Evolutionary conservation across 2,113 vertebrate species (phyloP).

Genomic region (Noctilio leporinus): DNA sequence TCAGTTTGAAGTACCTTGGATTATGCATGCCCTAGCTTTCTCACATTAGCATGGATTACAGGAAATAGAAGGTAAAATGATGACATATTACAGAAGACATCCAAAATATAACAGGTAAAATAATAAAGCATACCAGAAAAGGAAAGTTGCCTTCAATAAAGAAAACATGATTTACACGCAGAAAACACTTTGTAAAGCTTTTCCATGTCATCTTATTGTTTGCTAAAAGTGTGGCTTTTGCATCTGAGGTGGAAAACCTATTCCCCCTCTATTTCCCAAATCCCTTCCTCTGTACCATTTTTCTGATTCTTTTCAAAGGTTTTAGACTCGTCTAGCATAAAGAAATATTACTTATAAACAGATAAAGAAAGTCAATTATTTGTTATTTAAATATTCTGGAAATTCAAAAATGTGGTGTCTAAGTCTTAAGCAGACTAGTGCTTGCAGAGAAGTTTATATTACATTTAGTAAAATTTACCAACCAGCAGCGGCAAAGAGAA

Average conservation of each 20-base stretch:
- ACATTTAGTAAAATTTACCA: constrained; percentile 12
- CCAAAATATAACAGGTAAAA: background rate
- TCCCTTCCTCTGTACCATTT: background rate
- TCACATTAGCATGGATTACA: background rate
- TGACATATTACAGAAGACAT: background rate
- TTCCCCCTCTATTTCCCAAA: background rate
- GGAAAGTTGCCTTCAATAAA: background rate
- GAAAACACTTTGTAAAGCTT: background rate
- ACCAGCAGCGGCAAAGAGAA: background rate
- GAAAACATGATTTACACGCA: background rate
- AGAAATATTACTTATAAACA: constrained; percentile 17
- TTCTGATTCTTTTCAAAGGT: background rate
- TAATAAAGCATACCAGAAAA: background rate
- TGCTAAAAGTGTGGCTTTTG: background rate
- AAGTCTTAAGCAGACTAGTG: background rate
- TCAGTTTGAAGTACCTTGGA: background rate
- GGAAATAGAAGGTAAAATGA: background rate
- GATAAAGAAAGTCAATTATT: background rate
- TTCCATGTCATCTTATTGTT: background rate
- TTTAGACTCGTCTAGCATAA: background rate
- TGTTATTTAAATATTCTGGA: background rate
- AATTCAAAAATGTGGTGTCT: background rate
- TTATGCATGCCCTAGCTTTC: background rate
- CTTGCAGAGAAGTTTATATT: background rate
- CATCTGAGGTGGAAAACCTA: background rate